A percentile compares a stretch with the other conserved stretches of the same genome.
Conservation (phyloP, 1,140 invertebrate genomes). For the Daktulosphaira vitifoliae region DNA sequence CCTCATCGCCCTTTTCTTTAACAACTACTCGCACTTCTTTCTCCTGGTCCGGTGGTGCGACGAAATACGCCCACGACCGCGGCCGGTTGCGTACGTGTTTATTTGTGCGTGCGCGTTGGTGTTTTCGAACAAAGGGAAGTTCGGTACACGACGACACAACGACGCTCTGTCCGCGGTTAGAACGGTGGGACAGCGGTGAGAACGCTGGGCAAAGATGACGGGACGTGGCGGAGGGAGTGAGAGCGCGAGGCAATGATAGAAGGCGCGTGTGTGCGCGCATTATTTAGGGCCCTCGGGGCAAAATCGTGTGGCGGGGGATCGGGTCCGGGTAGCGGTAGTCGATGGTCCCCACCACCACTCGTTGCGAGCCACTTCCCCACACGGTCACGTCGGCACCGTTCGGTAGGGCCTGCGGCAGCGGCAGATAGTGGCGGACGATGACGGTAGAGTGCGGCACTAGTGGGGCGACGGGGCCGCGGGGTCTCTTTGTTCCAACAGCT, state of each 20-base stretch:
- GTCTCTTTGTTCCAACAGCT: conserved; percentile 32
- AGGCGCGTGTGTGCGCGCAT: conserved; percentile 20
- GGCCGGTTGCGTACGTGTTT: not conserved
- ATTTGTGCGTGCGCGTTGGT: not conserved
- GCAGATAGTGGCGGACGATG: too few relatives aligned
- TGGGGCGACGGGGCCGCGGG: not conserved
- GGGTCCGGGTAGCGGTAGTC: conserved; percentile 27
- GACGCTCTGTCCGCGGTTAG: not conserved
- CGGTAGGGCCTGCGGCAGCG: not conserved
- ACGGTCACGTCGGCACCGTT: not conserved
- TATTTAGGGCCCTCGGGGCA: conserved; percentile 34
- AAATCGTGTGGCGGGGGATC: too few relatives aligned
- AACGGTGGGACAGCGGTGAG: not conserved
- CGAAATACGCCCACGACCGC: not conserved
- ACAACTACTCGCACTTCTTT: not conserved
- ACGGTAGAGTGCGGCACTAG: conserved; percentile 40
- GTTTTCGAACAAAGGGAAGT: conserved; percentile 2
- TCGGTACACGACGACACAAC: not conserved
- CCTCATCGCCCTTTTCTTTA: not conserved
- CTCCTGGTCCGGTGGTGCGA: not conserved
- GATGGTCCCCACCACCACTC: conserved; percentile 24
- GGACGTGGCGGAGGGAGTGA: not conserved
- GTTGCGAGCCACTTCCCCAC: too few relatives aligned
- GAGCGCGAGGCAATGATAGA: too few relatives aligned
- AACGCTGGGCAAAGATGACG: not conserved